Evolutionary conservation across 2,888 invertebrate species (phyloP), one percentile per base, ranked within the genome.

Genomic region (Rapana venosa): DNA sequence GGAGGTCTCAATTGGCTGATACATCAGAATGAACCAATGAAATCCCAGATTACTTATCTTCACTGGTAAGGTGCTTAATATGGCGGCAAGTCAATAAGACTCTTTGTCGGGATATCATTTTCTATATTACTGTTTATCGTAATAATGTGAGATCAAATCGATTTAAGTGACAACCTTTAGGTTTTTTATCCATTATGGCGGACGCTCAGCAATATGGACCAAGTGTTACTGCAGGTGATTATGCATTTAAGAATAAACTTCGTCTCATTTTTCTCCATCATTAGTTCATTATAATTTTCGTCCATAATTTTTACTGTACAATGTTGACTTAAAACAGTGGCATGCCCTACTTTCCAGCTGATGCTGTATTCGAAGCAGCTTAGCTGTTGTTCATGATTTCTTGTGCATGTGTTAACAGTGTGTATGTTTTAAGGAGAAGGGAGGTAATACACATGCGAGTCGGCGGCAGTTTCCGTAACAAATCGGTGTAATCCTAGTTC

Each of bases 181-280:
- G 58, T 22, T 30, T 84, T 35, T 74, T 13, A 58, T 70, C 70
- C 79, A 88, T 79, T 47, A 91, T 90, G 90, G 90, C 85, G 74
- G 84, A 90, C 87, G 81, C 89, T 74, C 92, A 92, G 58, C 92
- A 93, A 26, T 94, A 93, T 93, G 94, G 93, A 58, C 94, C 93
- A 81, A 91, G 91, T 35, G 88, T 94, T 26, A 93, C 94, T 13
- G 93, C 93, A 90, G 93, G 94, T 93, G 92, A 90, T 70, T 90
- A n/a, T 85, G 84, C 83, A 83, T 84, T 74, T 56, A 22, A 6
- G 81, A 83, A 83, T 83, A 47, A 83, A 36, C 47, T 83, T 83
- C 15, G 81, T 83, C 47, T 88, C 47, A 83, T 61, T 85, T 56
- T 66, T 77, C 56, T 85, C 85, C 89, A 88, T 83, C 66, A 84